Evolutionary conservation across 2,797 vertebrate genomes (phyloP).

Genomic region (Gymnoscopelus braueri): DNA sequence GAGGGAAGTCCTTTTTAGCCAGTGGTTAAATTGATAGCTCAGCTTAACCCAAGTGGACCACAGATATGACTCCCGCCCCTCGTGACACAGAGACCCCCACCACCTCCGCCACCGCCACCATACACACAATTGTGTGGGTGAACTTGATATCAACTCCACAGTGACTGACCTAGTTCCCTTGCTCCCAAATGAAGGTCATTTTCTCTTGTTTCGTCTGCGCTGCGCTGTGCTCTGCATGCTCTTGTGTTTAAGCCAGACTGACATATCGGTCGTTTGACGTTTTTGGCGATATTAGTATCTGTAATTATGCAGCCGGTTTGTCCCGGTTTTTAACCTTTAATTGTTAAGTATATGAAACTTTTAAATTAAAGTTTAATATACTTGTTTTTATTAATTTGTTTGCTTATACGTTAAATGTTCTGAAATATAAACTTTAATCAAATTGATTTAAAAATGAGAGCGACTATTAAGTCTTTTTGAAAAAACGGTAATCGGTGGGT

Average conservation of each 20-base stretch:
- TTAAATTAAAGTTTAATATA: too few relatives aligned
- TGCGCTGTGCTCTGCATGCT: neutral
- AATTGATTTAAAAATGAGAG: too few relatives aligned
- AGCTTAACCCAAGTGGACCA: constrained; percentile 19
- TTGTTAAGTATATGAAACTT: too few relatives aligned
- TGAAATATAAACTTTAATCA: too few relatives aligned
- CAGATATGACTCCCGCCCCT: constrained; percentile 58
- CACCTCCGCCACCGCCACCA: constrained; percentile 4
- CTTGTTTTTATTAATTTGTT: too few relatives aligned
- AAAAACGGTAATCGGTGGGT: too few relatives aligned
- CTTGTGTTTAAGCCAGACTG: neutral
- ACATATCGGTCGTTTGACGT: too few relatives aligned
- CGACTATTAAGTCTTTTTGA: too few relatives aligned
- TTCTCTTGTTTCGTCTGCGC: constrained; percentile 25
- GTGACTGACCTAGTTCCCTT: constrained; percentile 62
- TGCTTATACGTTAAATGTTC: too few relatives aligned
- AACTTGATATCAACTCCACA: constrained; percentile 58
- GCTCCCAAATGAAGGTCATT: constrained; percentile 56
- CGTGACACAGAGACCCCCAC: constrained; percentile 42
- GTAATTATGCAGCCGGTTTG: too few relatives aligned
- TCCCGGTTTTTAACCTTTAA: too few relatives aligned
- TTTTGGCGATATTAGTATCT: too few relatives aligned
- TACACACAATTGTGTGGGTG: constrained; percentile 32
- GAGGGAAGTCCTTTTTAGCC: constrained; percentile 39
- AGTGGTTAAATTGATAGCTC: constrained; percentile 43